Base-by-base conservation (phyloP, 1,140 invertebrate species). In the Drosophila mauritiana region DNA sequence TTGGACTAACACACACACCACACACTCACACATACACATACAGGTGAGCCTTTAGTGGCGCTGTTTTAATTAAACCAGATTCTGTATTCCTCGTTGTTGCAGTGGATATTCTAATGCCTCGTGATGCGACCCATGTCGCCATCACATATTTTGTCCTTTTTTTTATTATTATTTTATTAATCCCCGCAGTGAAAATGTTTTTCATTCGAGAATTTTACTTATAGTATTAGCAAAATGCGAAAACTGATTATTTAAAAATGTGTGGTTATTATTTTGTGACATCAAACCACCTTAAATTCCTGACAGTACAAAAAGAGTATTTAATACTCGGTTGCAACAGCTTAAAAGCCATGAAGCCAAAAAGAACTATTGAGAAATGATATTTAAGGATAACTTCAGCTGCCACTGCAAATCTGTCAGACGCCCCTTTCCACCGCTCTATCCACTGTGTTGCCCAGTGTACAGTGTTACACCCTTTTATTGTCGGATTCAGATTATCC, bases 31-130 rank as follows among this genome's bases (percentile, higher is more conserved):
- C 77, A 54, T 48, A 36, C 55, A 61, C 54, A 57, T 27, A 43
- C 25, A 51, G 48, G 48, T 40, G 20, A 53, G 49, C 48, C 55
- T 70, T 83, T 73, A 67, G 73, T 61, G 80, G 73, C 82, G 74
- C 62, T 62, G 63, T 86, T 86, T 86, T 86, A 82, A 86, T 88
- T 88, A 86, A 88, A 86, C 70, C 69, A 73, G 81, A 75, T 86
- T 80, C 55, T 67, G 83, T 73, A 59, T 49, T 45, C 51, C 36
- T 58, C 51, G 31, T 40, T 63, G 65, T 20, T 55, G 34, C 40
- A 36, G 11, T 56, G 53, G 58, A 79, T 83, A 58, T 78, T 76
- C 80, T 84, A 84, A 84, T 78, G 73, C 72, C 72, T 59, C 72
- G 49, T 78, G 73, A 39, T 49, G 56, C 58, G 11, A 67, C 52